Evolutionary conservation across 2,888 invertebrate species (phyloP), one percentile per base, ranked within the genome.

Genomic region (Bombyx huttoni): DNA sequence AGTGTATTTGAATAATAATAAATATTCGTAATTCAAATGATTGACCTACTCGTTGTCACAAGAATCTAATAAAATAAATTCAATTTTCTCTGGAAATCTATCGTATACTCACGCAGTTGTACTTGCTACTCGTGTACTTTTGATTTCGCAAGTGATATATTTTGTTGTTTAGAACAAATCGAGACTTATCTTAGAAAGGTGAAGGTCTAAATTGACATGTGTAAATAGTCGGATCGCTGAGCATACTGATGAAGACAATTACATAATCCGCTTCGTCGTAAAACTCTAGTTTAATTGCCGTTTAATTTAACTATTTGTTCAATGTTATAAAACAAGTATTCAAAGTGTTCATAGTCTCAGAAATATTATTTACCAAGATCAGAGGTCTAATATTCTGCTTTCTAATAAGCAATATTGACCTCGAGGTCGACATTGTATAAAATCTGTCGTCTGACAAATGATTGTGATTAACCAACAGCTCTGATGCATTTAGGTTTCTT

Each of bases 341-440:
- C 8, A 24, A 3, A 24, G 24, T 24, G 1, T 24, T 24, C 24
- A 3, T 24, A 1, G 24, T 24, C 24, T 24, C 0, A 24, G 24
- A 24, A 24, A 24, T 24, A 57, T 53, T 24, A 24, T 24, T 24
- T 24, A 3, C 24, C 24, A 24, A 24, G 24, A 24, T 24, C 24
- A 24, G 24, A 24, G 24, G 24, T 24, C 24, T 24, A 24, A 24
- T 24, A 24, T 24, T 24, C 24, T 24, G 24, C 24, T 24, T 24
- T 24, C 24, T 56, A 64, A 75, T 78, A 76, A 77, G 78, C 77
- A 70, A 70, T 61, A 56, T 54, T 58, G 74, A 77, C 69, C 77
- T 56, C 55, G 56, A 56, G 75, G 74, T 76, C 69, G 65, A 67
- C 65, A 69, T 69, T 63, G 70, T 70, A 70, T 61, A 64, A 69